Percentiles rank a stretch among this genome's conserved stretches.
Evolutionary conservation across 2,113 vertebrate species (phyloP).

Genomic region (Toxostoma redivivum): DNA sequence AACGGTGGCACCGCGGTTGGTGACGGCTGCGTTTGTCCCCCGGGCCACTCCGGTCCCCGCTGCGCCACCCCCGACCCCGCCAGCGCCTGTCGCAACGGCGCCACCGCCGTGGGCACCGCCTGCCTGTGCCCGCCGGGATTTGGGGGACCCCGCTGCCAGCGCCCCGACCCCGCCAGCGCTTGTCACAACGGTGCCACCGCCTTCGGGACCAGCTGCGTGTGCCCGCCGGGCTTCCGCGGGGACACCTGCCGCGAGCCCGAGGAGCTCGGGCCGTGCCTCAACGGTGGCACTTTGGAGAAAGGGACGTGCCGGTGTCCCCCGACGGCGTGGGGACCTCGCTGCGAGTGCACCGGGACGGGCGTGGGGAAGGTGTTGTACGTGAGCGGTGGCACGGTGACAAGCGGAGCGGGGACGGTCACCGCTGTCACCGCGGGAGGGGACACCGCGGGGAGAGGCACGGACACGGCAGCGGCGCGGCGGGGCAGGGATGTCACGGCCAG

Average conservation of each 20-base stretch:
- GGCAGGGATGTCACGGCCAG: background rate
- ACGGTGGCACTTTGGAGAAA: background rate
- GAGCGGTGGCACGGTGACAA: fast-evolving
- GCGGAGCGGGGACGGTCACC: background rate
- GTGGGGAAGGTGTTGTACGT: fast-evolving
- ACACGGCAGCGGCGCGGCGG: fast-evolving
- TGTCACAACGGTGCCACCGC: background rate
- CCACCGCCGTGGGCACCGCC: background rate
- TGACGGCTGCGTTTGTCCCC: background rate
- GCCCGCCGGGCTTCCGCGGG: background rate
- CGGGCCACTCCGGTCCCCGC: background rate
- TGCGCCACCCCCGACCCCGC: fast-evolving
- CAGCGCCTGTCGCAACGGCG: background rate
- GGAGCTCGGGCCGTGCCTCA: background rate
- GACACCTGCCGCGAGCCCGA: fast-evolving
- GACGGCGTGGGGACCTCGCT: background rate
- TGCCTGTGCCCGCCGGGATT: background rate
- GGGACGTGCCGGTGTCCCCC: background rate
- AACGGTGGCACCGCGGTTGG: background rate
- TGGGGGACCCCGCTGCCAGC: background rate
- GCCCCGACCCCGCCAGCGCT: background rate
- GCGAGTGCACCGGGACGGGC: background rate
- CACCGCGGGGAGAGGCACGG: background rate
- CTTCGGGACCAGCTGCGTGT: background rate
- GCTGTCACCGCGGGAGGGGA: fast-evolving